A percentile compares a stretch with the other conserved stretches of the same genome.
These are phyloP conservation scores for Parnassius orleans DNA, from an alignment of 2,888 invertebrate genomes.

Conservation along the genomic window DNA sequence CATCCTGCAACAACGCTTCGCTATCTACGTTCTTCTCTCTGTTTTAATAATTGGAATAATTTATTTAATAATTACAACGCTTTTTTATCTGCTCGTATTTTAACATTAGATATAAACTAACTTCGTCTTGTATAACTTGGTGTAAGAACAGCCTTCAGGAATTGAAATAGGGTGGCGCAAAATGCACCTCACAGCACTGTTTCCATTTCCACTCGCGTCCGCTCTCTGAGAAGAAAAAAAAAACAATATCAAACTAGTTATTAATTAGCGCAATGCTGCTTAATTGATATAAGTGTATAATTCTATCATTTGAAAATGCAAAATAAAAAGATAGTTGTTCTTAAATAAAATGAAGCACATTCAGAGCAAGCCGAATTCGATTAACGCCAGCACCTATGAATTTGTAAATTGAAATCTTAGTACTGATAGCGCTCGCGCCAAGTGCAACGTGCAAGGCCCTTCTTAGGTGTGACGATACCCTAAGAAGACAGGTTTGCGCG, in stretches of 20 bases:
- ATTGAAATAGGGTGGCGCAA: conserved; percentile 78
- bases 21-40: conserved; percentile 79
- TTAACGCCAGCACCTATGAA: no score
- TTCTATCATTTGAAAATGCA: no score
- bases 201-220: conserved; percentile 93
- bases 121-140: conserved; percentile 81
- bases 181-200: conserved; percentile 91
- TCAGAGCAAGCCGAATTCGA: no score
- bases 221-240: conserved; percentile 67
- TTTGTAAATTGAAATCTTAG: no score
- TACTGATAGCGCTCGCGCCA: no score
- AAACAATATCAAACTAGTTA: not conserved
- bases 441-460: no score
- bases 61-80: conserved; percentile 82
- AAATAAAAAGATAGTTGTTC: no score
- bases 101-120: conserved; percentile 79
- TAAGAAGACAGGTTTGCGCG: no score
- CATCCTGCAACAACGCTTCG: conserved; percentile 77
- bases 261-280: no score
- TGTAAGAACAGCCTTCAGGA: conserved; percentile 82
- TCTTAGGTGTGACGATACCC: no score
- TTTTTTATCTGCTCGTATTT: conserved; percentile 79
- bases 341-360: no score
- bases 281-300: no score
- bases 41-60: conserved; percentile 82